Evolutionary conservation across 2,797 vertebrate genomes (phyloP).

Genomic region (Antrozous pallidus): DNA sequence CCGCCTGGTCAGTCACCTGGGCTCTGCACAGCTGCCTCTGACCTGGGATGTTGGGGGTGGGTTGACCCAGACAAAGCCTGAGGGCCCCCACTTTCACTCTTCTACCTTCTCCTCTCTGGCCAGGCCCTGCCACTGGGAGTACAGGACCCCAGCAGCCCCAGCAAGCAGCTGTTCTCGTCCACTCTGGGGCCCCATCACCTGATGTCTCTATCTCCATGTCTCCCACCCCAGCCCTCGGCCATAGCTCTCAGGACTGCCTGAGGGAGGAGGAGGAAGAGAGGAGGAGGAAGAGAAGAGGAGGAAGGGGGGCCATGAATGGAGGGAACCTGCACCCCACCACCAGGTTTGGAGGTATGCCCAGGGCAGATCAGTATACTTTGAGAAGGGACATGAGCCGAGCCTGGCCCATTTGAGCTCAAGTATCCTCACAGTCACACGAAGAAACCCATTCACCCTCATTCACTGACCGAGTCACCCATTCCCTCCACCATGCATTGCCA

Average conservation of each 20-base stretch:
- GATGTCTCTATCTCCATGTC: background rate
- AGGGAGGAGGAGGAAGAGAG: background rate
- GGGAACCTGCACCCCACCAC: fast-evolving
- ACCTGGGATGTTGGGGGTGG: background rate
- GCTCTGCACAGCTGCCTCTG: background rate
- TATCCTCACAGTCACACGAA: background rate
- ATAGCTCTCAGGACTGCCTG: background rate
- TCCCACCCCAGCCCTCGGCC: background rate
- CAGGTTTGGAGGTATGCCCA: background rate
- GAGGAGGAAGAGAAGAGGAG: no score
- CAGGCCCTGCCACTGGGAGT: background rate
- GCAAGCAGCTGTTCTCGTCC: background rate
- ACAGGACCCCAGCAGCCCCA: fast-evolving
- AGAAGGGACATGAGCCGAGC: background rate
- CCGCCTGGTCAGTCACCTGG: background rate
- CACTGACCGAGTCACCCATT: fast-evolving
- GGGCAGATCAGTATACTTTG: background rate
- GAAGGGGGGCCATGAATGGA: background rate
- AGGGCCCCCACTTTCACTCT: no score
- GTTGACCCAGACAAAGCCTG: background rate
- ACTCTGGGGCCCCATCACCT: background rate
- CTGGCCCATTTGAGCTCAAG: background rate
- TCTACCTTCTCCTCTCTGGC: background rate
- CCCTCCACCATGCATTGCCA: no score
- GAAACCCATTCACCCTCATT: no score